Base-by-base conservation (phyloP, 1,140 invertebrate species). In the Philopotamus ludificatus region DNA sequence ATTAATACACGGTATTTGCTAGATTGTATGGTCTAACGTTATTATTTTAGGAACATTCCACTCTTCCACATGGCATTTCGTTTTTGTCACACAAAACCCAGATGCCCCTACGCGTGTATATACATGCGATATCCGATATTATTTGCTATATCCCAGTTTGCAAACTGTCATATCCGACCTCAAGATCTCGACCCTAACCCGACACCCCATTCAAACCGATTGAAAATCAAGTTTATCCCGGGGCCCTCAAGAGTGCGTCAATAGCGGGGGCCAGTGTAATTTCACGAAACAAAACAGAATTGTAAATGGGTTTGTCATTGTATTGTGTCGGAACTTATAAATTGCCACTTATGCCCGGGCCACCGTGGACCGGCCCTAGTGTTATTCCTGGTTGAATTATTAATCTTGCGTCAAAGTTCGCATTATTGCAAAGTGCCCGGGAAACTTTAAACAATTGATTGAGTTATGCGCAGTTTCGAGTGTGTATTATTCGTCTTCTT, bases 391-490 rank as follows among this genome's bases (percentile, higher is more conserved):
- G 64, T 49, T 70, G 65, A 65, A 67, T 70, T 70, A 70, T 70
- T 70, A 67, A 70, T 70, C 68, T 59, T 51, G 62, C 62, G 65
- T 61, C 65, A 70, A 70, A 70, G 68, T 67, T 70, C 44, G 44
- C 68, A 55, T 63, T 42, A 58, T 67, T 65, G 62, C 65, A 44
- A 57, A 8, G 63, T 61, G 55, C 44, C 50, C 50, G 34, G 25
- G 61, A 67, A 63, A 66, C 50, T 64, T 70, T 62, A 65, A 68
- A 64, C 66, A 68, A 68, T 68, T 64, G 61, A 67, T 63, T 54
- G 65, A 67, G 53, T 66, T 63, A 63, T 59, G 65, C 58, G 47
- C 59, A 68, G 49, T 64, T 65, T 55, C 54, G 55, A 63, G 66
- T 60, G 67, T 61, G 59, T 69, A 66, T 69, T 69, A 65, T 69